Evolutionary conservation across 2,113 vertebrate genomes (phyloP), one percentile per base, ranked within the genome.

Genomic region (Argyrosomus japonicus): DNA sequence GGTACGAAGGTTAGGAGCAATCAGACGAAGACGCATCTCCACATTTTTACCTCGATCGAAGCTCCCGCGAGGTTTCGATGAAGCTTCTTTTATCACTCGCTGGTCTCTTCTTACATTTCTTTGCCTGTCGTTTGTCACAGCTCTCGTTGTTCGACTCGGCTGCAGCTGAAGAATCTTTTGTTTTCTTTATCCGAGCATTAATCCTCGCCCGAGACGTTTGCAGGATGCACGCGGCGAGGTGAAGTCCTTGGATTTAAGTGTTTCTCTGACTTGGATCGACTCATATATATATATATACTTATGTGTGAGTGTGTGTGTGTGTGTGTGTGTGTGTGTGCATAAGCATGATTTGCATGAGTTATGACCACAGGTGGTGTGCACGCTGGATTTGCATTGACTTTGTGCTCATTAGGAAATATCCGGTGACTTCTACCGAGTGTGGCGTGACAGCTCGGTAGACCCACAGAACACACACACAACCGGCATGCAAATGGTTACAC

Each of bases 321-420:
- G 88, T 58, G 36, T 40, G 36, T 40, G 36, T 40, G 32, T 90
- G 32, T 32, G 32, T 90, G 89, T 91, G 88, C 54, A 48, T 60
- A 53, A 50, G 76, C 17, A 2, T 11, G 48, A 91, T 94, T 94
- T 94, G 89, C 92, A 92, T 93, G 61, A 25, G 68, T 29, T 56
- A 27, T 61, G 69, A 81, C 82, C 80, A 53, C 86, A 84, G 89
- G 88, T 81, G 72, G 81, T 88, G 83, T 81, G 60, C 60, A 63
- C 11, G 21, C 10, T 25, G 61, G 9, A 64, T 93, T 93, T 93
- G 89, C 91, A 88, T 91, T 48, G 50, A 57, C 83, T 29, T 13
- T 43, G 54, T 13, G 36, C 43, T 78, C 45, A 50, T 68, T 75
- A 58, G 75, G 76, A 74, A 40, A 60, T 75, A 73, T 79, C 56